Evolutionary conservation across 2,888 invertebrate genomes (phyloP), one percentile per base, ranked within the genome.

Genomic region (Sinelater perroti): DNA sequence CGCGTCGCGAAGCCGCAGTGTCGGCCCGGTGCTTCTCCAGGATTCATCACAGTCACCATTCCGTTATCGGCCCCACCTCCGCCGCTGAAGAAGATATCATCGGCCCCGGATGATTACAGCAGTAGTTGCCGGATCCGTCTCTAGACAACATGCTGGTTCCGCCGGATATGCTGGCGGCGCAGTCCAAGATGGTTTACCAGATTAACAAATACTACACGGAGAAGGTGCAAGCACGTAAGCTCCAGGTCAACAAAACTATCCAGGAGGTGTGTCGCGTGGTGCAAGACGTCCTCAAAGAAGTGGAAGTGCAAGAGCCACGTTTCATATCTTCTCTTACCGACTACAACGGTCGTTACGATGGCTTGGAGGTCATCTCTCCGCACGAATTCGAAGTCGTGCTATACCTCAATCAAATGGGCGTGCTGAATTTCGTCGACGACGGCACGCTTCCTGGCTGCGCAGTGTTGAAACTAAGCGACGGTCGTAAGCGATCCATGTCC

Each of bases 331-430:
- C 94, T 38, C 81, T 96, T 56, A 91, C 90, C 60, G 92, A 93
- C 72, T 91, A 91, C 79, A 93, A 93, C 76, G 93, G 93, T 64
- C 86, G 94, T 55, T 96, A 87, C 79, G 96, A 96, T 72, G 96
- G 96, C n/a, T 84, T 97, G 58, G 91, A 93, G 74, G 96, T 95
- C 20, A 86, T 95, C 60, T 93, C 95, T 0, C 94, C 95, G 26
- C 90, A 89, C 63, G 96, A 97, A 77, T 96, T 94, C 78, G 96
- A 97, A 79, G 94, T 95, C 56, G 91, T 96, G 61, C 87, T 97
- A 61, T 97, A 95, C 74, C 83, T 97, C 46, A 97, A 97, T 77
- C 97, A 97, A 79, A 97, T 97, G 97, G 96, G 96, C 1, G 97
- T 97, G 18, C 87, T 97, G 70, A 97, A 97, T 78, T 97, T 97